Evolutionary conservation across 2,113 vertebrate genomes (phyloP).

Genomic region (Sitta europaea): DNA sequence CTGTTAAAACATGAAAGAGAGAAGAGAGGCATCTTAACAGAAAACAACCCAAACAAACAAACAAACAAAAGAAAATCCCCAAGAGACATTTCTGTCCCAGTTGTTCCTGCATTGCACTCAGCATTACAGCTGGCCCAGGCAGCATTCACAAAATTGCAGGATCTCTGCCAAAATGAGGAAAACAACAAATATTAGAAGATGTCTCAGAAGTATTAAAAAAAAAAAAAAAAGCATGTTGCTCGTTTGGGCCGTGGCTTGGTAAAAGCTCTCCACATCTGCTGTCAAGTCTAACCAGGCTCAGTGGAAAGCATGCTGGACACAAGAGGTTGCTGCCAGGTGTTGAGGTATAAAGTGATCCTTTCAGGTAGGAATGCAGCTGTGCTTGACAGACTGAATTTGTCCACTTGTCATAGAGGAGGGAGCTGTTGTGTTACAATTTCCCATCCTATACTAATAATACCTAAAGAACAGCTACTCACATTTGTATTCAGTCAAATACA

Average conservation of each 20-base stretch:
- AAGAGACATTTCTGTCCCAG: not conserved
- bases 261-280: conserved; percentile 55
- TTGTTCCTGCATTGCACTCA: not conserved
- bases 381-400: conserved; percentile 77
- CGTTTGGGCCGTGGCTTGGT: conserved; percentile 54
- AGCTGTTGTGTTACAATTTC: conserved; percentile 32
- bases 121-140: not conserved
- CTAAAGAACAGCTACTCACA: conserved; percentile 42
- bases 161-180: conserved; percentile 7
- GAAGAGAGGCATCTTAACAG: not conserved
- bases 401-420: conserved; percentile 69
- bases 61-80: not conserved
- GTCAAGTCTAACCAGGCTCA: conserved; percentile 41
- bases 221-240: conserved; percentile 38
- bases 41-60: not conserved
- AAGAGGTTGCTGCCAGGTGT: conserved; percentile 41
- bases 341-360: conserved; percentile 52
- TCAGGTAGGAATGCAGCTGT: conserved; percentile 75
- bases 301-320: conserved; percentile 25
- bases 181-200: conserved; percentile 29
- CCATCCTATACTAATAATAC: conserved; percentile 57
- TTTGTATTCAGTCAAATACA: conserved; percentile 75
- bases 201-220: not conserved
- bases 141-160: conserved; percentile 23
- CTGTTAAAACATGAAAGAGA: not conserved